These are phyloP conservation scores for Chlorocebus sabaeus DNA, from an alignment of 2,113 vertebrate species.

Conservation along the genomic window DNA sequence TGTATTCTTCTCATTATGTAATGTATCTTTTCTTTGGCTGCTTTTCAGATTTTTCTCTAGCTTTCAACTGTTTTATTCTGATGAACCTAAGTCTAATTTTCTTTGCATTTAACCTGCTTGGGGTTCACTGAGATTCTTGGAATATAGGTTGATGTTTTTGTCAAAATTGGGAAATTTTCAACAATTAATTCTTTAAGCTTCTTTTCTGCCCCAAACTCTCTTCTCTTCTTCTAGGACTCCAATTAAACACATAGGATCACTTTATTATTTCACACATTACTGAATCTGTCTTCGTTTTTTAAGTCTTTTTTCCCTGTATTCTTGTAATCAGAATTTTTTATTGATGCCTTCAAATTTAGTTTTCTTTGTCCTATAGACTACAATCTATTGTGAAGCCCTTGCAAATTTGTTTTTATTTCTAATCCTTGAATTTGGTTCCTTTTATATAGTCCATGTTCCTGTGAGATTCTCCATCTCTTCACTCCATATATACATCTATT, in stretches of 20 bases:
- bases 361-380: background rate
- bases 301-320: background rate
- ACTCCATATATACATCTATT: background rate
- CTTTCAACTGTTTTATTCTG: background rate
- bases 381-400: background rate
- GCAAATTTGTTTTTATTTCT: background rate
- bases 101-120: background rate
- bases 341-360: background rate
- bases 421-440: background rate
- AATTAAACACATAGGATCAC: background rate
- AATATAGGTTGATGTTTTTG: background rate
- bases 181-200: background rate
- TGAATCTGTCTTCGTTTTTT: background rate
- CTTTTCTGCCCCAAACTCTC: background rate
- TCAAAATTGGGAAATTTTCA: background rate
- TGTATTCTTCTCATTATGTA: background rate
- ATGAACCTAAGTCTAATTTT: background rate
- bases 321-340: background rate
- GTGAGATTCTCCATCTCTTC: background rate
- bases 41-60: conserved; percentile 11
- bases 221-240: background rate
- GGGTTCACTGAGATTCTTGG: background rate
- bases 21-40: background rate
- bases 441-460: background rate
- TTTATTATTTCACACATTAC: background rate